Evolutionary conservation across 1,140 invertebrate genomes (phyloP).

Genomic region (Drosophila kohkoa): DNA sequence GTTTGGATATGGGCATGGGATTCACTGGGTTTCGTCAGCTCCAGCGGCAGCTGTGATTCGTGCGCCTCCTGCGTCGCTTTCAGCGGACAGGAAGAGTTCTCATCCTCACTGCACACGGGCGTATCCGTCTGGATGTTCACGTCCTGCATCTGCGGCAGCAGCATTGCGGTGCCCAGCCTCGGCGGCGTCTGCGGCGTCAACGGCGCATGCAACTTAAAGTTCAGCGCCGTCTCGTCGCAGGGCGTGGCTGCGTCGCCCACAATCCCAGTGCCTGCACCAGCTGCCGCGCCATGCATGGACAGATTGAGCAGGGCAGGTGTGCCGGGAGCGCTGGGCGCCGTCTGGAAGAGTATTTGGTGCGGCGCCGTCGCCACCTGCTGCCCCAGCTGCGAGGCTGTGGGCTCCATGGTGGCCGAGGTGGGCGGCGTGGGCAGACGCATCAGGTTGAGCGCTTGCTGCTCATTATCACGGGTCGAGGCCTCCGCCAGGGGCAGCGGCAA

Average conservation of each 20-base stretch:
- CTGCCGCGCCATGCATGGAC: conserved; percentile 66
- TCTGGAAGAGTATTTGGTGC: conserved; percentile 73
- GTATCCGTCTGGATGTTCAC: conserved; percentile 93
- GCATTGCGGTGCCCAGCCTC: conserved; percentile 36
- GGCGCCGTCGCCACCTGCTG: conserved; percentile 48
- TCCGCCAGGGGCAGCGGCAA: conserved; percentile 56
- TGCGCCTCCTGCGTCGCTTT: conserved; percentile 43
- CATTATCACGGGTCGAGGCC: conserved; percentile 64
- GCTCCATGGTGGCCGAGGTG: conserved; percentile 78
- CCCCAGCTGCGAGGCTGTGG: conserved; percentile 29
- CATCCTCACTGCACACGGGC: conserved; percentile 85
- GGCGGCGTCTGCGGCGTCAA: conserved; percentile 68
- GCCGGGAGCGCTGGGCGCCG: conserved; percentile 44
- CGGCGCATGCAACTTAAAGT: conserved; percentile 72
- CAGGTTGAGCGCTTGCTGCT: conserved; percentile 71
- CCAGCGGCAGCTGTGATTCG: conserved; percentile 64
- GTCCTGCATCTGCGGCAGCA: conserved; percentile 88
- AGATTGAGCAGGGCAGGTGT: conserved; percentile 74
- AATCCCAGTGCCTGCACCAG: conserved; percentile 26
- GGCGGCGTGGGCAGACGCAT: conserved; percentile 81
- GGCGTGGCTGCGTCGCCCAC: conserved; percentile 40
- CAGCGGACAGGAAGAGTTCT: conserved; percentile 68
- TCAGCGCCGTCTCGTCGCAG: conserved; percentile 66
- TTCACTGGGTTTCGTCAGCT: conserved; percentile 77
- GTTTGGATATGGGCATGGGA: neutral